Conservation (phyloP, 2,797 vertebrate genomes). For the Salarias fasciatus region DNA sequence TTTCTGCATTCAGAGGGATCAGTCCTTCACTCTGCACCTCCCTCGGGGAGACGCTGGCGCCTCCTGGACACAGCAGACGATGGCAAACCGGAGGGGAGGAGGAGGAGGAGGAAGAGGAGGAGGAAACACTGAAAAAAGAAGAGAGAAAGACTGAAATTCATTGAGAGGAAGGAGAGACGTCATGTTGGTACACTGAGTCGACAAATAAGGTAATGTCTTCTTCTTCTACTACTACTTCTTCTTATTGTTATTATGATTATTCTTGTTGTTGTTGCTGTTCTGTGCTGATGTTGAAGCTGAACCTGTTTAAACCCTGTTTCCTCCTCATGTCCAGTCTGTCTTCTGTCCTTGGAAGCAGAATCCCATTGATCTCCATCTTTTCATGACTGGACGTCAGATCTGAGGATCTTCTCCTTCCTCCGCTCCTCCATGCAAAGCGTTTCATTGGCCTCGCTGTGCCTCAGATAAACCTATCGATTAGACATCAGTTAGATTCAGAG, state of each 20-base stretch:
- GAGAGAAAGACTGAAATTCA: constrained; percentile 61
- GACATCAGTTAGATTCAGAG: constrained; percentile 74
- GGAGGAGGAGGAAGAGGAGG: constrained; percentile 37
- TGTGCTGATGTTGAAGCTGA: too few relatives aligned
- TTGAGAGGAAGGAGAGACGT: constrained; percentile 62
- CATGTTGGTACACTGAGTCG: constrained; percentile 28
- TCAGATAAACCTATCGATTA: constrained; percentile 76
- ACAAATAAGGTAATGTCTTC: constrained; percentile 44
- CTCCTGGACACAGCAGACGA: constrained; percentile 89
- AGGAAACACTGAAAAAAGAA: constrained; percentile 38
- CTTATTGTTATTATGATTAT: too few relatives aligned
- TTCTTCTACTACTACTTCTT: too few relatives aligned
- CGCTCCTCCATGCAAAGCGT: constrained; percentile 57
- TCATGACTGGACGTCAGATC: constrained; percentile 35
- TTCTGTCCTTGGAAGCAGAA: too few relatives aligned
- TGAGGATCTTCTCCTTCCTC: constrained; percentile 35
- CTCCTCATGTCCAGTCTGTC: too few relatives aligned
- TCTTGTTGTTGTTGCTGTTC: constrained; percentile 6
- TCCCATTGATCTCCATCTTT: constrained; percentile 32
- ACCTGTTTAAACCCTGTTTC: too few relatives aligned
- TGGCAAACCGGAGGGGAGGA: constrained; percentile 82
- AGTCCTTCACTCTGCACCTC: constrained; percentile 87
- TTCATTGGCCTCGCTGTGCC: constrained; percentile 61
- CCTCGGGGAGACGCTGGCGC: constrained; percentile 91
- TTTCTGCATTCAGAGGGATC: constrained; percentile 88